A percentile compares a stretch with the other conserved stretches of the same genome.
These are phyloP conservation scores for Bursaphelenchus mucronatus DNA, from an alignment of 1,140 invertebrate species.

Conservation along the genomic window DNA sequence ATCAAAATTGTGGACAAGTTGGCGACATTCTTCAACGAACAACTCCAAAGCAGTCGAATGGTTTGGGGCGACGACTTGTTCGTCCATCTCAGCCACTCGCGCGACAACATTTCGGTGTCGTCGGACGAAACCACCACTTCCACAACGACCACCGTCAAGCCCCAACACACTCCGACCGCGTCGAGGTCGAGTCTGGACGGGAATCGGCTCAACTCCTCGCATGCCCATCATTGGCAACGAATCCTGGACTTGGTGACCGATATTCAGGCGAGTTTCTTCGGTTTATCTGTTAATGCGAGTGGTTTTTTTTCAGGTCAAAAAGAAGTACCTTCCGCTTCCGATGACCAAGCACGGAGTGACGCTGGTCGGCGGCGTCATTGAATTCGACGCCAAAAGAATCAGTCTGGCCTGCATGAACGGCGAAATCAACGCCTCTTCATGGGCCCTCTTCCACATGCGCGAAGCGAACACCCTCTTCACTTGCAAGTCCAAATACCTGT, in stretches of 20 bases:
- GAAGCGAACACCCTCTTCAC: conserved; percentile 39
- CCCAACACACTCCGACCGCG: background rate
- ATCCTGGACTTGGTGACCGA: conserved; percentile 49
- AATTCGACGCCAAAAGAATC: conserved; percentile 44
- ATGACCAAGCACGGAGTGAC: conserved; percentile 43
- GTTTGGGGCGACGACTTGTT: conserved; percentile 15
- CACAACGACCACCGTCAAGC: too few species aligned
- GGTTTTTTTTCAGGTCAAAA: conserved; percentile 25
- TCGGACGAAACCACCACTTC: background rate
- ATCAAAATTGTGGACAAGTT: conserved; percentile 50
- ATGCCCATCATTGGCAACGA: conserved; percentile 36
- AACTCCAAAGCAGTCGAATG: conserved; percentile 18
- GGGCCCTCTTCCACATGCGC: conserved; percentile 54
- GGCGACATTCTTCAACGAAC: conserved; percentile 45
- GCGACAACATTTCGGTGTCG: conserved; percentile 9
- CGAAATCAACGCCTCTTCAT: conserved; percentile 51
- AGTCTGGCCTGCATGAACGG: conserved; percentile 54
- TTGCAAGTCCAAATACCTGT: conserved; percentile 40
- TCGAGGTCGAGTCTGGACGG: conserved; percentile 10
- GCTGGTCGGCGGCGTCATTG: conserved; percentile 50
- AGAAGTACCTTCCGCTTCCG: conserved; percentile 39
- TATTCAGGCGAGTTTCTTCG: conserved; percentile 34
- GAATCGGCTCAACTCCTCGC: conserved; percentile 16
- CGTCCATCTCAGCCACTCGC: background rate
- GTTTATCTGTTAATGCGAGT: too few species aligned